phyloP scores from a whole-genome alignment of 1,140 invertebrate genomes.

The Pissodes strobi region DNA sequence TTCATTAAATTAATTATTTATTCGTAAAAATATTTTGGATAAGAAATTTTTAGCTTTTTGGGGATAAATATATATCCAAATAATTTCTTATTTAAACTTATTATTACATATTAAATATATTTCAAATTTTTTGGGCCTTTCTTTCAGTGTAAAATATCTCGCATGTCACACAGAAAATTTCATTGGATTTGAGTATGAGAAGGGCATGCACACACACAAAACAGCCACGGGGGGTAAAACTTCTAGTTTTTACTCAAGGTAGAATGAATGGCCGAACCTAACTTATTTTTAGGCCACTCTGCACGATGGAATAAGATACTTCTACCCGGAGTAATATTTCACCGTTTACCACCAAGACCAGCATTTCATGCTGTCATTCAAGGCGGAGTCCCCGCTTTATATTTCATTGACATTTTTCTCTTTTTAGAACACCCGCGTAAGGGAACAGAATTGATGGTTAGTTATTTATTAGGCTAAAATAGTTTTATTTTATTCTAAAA shows the following conservation, averaged over 20 bases:
- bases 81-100: too few relatives aligned
- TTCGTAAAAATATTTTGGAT: too few relatives aligned
- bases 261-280: conserved; percentile 48
- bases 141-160: background rate
- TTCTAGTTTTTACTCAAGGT: conserved; percentile 52
- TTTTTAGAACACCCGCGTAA: background rate
- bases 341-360: conserved; percentile 47
- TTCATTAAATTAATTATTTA: too few relatives aligned
- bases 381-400: conserved; percentile 44
- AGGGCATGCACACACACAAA: conserved; percentile 42
- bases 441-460: too few relatives aligned
- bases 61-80: too few relatives aligned
- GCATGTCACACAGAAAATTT: conserved; percentile 29
- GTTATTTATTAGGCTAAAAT: too few relatives aligned
- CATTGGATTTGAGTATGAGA: conserved; percentile 25
- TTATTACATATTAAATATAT: too few relatives aligned
- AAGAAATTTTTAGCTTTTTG: too few relatives aligned
- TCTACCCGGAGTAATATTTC: conserved; percentile 51
- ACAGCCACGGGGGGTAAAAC: conserved; percentile 48
- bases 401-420: conserved; percentile 45
- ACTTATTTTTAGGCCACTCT: conserved; percentile 49
- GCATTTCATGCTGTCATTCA: conserved; percentile 51
- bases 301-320: conserved; percentile 51
- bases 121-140: too few relatives aligned
- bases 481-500: too few relatives aligned